Evolutionary conservation across 2,888 invertebrate species (phyloP), one percentile per base, ranked within the genome.

Genomic region (Antheraea yamamai): DNA sequence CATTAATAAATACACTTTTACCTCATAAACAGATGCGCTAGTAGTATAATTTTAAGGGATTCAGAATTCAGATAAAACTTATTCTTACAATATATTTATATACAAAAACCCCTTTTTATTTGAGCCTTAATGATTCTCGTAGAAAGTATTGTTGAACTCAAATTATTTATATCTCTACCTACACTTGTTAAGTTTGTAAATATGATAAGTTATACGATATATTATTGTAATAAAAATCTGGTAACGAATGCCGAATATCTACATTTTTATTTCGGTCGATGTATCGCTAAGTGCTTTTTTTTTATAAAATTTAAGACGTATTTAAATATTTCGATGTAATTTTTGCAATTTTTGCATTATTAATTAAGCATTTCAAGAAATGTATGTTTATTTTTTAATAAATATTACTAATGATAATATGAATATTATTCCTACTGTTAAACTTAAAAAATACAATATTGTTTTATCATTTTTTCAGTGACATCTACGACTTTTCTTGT

Each of bases 171-270:
- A 30, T 66, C 16, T 66, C 16, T 64, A 26, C 64, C 30, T 12
- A 4, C 20, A 35, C 35, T 70, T 39, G 70, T 70, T 70, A 70
- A 70, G 70, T 70, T 70, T 70, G n/a, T 70, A 39, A 70, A 70
- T 68, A 68, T 68, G 35, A 35, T 68, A 68, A 68, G 68, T 68
- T 68, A 68, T 68, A 16, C 68, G 30, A 68, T 39, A 70, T 6
- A 70, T 70, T 39, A 39, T 70, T 39, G n/a, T 20, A 70, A 39
- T 39, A 70, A 35, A 70, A 39, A 70, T 70, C 6, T 16, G 7
- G 14, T 4, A 66, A 30, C 3, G 16, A 30, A 4, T 16, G 26
- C 30, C 12, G 4, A 66, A 66, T 39, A 70, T 70, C 1, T 30
- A 66, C 26, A 35, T 68, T 18, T 30, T 30, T 14, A n/a, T 61